phyloP scores from a whole-genome alignment of 2,888 invertebrate species.

The Synergus japonicus region DNA sequence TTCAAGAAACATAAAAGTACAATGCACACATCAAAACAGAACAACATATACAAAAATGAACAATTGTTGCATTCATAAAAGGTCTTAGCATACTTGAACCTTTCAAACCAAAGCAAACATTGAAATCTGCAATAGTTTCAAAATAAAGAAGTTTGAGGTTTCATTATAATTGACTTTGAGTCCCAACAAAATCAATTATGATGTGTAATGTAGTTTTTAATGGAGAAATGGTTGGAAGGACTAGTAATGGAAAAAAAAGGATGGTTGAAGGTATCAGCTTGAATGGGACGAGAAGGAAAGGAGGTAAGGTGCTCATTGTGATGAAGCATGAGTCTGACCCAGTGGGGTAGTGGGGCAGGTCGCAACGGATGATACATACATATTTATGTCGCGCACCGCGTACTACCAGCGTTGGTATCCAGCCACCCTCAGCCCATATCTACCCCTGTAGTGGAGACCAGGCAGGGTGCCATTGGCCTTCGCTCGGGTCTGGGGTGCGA shows the following conservation, averaged over 20 bases:
- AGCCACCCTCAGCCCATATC: conserved; percentile 53
- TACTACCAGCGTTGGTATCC: conserved; percentile 56
- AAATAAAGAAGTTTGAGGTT: neutral
- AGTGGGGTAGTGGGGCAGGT: conserved; percentile 77
- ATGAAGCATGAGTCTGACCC: conserved; percentile 76
- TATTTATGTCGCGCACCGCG: conserved; percentile 76
- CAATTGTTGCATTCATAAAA: too few species aligned
- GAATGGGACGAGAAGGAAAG: conserved; percentile 49
- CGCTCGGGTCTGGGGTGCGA: conserved; percentile 67
- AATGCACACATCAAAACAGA: too few species aligned
- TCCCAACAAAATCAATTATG: neutral
- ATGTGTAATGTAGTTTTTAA: neutral
- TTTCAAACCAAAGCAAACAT: too few species aligned
- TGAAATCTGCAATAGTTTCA: too few species aligned
- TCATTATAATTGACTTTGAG: too few species aligned
- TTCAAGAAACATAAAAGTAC: too few species aligned
- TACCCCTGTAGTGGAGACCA: conserved; percentile 54
- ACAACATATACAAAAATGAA: too few species aligned
- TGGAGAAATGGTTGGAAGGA: neutral
- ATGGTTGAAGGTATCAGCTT: conserved; percentile 47
- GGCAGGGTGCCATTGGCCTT: conserved; percentile 72
- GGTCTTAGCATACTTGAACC: too few species aligned
- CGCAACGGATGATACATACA: conserved; percentile 76
- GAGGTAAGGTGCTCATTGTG: conserved; percentile 58
- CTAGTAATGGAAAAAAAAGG: neutral